These are phyloP conservation scores for Gopherus flavomarginatus DNA, from an alignment of 2,113 vertebrate species.

Conservation along the genomic window DNA sequence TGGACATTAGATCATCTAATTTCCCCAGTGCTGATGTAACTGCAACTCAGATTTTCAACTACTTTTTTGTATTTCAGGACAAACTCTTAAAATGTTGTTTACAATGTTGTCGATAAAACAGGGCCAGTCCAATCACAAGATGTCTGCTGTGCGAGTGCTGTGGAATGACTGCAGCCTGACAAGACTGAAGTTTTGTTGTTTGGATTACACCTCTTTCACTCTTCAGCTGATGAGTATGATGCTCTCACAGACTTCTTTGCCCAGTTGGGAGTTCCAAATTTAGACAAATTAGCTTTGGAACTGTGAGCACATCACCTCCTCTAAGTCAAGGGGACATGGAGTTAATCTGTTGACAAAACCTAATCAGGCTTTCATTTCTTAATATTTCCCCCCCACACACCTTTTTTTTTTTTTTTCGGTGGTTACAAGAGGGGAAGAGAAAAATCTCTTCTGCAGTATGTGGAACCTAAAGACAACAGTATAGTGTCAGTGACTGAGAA, in stretches of 20 bases:
- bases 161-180: rapidly evolving
- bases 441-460: neutral
- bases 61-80: conserved; percentile 45
- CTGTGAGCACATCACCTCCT: neutral
- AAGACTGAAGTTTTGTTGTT: neutral
- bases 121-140: neutral
- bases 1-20: neutral
- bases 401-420: neutral
- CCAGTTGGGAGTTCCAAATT: neutral
- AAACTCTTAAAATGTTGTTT: conserved; percentile 47
- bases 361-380: no score
- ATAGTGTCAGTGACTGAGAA: neutral
- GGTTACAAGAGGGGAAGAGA: neutral
- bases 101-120: conserved; percentile 31
- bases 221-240: neutral
- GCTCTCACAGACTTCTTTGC: neutral
- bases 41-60: neutral
- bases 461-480: neutral
- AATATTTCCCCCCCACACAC: no score
- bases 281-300: neutral
- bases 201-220: neutral
- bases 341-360: neutral
- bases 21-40: neutral
- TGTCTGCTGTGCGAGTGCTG: neutral
- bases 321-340: neutral